Evolutionary conservation across 2,888 invertebrate species (phyloP), one percentile per base, ranked within the genome.

Genomic region (Drosophila mayaguana): DNA sequence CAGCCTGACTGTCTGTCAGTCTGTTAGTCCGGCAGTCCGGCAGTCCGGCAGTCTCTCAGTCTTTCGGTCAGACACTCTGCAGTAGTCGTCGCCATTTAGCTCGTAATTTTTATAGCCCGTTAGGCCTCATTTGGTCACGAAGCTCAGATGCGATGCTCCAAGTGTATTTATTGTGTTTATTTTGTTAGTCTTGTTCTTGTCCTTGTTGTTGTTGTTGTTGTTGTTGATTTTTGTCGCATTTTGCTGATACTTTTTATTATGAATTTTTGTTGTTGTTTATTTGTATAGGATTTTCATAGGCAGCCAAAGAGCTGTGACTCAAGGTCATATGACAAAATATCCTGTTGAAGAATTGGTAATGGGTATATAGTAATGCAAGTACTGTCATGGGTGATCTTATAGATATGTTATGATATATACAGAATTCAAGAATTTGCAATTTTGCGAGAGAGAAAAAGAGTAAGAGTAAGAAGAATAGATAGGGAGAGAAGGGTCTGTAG

Each of bases 41-140:
- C 75, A 2, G 9, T 45, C 40, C 5, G 42, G 20, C 53, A n/a
- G 75, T 45, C 66, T 11, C 1, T 34, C 60, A 28, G 67, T 46
- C 40, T 43, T 63, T 68, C 66, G 51, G 57, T 25, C 64, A 48
- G 73, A 36, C 73, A 54, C 42, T 78, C 61, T 28, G 70, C 78
- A 78, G 70, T 72, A 72, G 81, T 81, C 34, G 79, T 55, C 79
- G 72, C 71, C 75, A 72, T 79, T 81, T 77, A 67, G 72, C 68
- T 77, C 72, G 78, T 81, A 80, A 81, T 80, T 78, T 81, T 81
- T 81, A 81, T 81, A 73, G 72, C 69, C 82, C 72, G 69, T 81
- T 81, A 82, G 75, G 75, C 72, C 75, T 80, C 78, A 75, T 81
- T 81, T 81, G 78, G 78, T 72, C 80, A 81, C 71, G 78, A 72